Evolutionary conservation across 1,140 invertebrate genomes (phyloP), one percentile per base, ranked within the genome.

Genomic region (Drosophila auraria): DNA sequence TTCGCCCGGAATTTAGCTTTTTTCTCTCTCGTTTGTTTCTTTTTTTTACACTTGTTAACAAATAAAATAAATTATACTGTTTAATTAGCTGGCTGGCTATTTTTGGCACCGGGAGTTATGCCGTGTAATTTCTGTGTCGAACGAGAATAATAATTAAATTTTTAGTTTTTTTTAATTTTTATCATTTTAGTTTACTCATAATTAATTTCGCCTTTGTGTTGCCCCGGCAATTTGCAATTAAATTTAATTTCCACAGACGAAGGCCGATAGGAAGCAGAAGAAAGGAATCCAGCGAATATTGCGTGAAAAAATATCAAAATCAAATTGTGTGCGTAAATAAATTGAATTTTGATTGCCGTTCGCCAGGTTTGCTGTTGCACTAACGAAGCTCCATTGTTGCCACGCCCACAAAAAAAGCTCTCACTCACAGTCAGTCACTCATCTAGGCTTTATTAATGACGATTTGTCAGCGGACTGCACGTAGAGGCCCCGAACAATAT

Each of bases 361-460:
- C 60, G 66, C 59, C 66, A 71, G 57, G 69, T 77, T 68, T 68
- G 50, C 49, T 69, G 73, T 36, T 81, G 70, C 68, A 90, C 87
- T 89, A 89, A 89, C 86, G 86, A 89, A 90, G 68, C 60, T 27
- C 86, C 71, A 89, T 89, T 89, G 86, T 89, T 82, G 59, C 27
- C 77, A 62, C 53, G 60, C 64, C 59, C 50, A 57, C 49, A 47
- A 44, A 56, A 58, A 51, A 57, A 23, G 49, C 20, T 15, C 49
- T 7, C 20, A 33, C 36, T 15, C 40, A 23, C 61, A 45, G 71
- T 9, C 40, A 63, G 27, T 42, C 25, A 78, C 72, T 80, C 68
- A 78, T 65, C 63, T 78, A 72, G 78, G 66, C 56, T 65, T 65
- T 73, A 65, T 83, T 87, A 87, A 87, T 89, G 84, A 87, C 64